A percentile compares a stretch with the other conserved stretches of the same genome.
Evolutionary conservation across 2,113 vertebrate genomes (phyloP).

Genomic region (Plectropomus leopardus): DNA sequence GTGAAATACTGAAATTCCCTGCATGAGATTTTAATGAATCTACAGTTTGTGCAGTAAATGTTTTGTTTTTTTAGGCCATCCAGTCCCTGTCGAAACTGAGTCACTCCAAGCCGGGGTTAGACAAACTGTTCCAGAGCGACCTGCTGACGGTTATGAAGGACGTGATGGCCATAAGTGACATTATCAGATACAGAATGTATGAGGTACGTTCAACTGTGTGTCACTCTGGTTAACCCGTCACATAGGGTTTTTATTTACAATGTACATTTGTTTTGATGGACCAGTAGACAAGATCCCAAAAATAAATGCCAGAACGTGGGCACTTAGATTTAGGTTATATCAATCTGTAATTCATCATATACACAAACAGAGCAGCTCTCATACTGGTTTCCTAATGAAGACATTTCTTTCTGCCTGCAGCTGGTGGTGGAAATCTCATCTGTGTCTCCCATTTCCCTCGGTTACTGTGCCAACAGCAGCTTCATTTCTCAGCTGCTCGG

Average conservation of each 20-base stretch:
- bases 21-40: not conserved
- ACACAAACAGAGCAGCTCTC: not conserved
- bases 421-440: conserved; percentile 91
- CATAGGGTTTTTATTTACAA: not conserved
- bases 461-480: conserved; percentile 89
- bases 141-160: conserved; percentile 89
- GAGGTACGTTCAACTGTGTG: conserved; percentile 86
- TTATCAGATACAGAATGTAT: conserved; percentile 93
- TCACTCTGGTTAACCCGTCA: not conserved
- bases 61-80: conserved; percentile 87
- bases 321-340: not conserved
- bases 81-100: conserved; percentile 88
- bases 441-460: conserved; percentile 89
- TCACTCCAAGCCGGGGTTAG: conserved; percentile 87
- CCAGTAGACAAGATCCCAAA: not conserved
- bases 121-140: conserved; percentile 89
- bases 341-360: not conserved
- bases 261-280: not conserved
- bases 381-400: not conserved
- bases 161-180: conserved; percentile 90
- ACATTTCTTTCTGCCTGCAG: conserved; percentile 77
- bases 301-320: not conserved
- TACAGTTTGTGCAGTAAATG: not conserved
- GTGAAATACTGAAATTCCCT: not conserved
- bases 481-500: conserved; percentile 90